Conservation (phyloP, 2,113 vertebrate genomes). For the Hypanus sabinus region DNA sequence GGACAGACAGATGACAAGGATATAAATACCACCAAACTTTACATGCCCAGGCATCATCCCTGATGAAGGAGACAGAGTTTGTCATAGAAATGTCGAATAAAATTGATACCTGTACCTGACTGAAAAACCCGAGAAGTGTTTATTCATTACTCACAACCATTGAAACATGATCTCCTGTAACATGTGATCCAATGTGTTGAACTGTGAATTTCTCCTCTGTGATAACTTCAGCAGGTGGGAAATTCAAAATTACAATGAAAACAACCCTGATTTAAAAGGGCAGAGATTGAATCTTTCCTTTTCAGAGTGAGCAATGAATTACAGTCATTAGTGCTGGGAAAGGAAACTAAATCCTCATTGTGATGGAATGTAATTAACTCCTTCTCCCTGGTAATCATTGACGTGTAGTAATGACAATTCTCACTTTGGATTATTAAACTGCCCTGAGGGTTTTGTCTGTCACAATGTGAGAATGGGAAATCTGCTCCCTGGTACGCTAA, state of each 20-base stretch:
- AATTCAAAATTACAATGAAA: not conserved
- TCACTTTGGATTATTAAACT: not conserved
- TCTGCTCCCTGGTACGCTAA: not conserved
- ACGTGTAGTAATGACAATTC: not conserved
- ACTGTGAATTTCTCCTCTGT: no score
- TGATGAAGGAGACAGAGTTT: no score
- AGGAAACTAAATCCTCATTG: not conserved
- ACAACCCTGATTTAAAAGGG: not conserved
- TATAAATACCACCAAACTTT: no score
- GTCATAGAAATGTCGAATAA: no score
- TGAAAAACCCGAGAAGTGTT: no score
- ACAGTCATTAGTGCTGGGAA: not conserved
- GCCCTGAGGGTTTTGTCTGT: not conserved
- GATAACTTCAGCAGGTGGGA: no score
- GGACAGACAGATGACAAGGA: no score
- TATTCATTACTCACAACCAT: no score
- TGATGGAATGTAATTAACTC: not conserved
- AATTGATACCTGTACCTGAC: no score
- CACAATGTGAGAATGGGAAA: not conserved
- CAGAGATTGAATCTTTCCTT: not conserved
- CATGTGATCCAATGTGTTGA: no score
- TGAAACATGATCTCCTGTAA: no score
- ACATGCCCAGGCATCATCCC: no score
- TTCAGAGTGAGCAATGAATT: not conserved
- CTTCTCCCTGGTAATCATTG: not conserved